Evolutionary conservation across 2,797 vertebrate genomes (phyloP).

Genomic region (Sphenopsis melanotis): DNA sequence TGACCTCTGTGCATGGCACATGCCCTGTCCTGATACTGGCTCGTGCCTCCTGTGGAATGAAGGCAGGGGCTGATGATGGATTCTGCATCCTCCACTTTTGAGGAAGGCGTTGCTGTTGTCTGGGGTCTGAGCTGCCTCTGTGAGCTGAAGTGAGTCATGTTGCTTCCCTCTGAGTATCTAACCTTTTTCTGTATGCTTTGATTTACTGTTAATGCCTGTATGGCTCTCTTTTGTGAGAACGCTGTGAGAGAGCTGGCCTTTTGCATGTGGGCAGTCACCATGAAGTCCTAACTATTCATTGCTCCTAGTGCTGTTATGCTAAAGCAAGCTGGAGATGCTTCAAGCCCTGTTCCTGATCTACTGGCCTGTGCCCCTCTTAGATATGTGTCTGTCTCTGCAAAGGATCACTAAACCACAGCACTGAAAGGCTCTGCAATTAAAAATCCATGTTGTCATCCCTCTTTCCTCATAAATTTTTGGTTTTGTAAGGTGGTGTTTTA

Average conservation of each 20-base stretch:
- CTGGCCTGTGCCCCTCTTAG: neutral
- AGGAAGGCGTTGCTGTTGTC: neutral
- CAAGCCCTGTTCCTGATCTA: neutral
- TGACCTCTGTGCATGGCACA: neutral
- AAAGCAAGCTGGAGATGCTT: neutral
- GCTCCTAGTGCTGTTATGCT: neutral
- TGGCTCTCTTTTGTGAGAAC: neutral
- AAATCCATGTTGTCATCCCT: neutral
- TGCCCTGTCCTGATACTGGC: neutral
- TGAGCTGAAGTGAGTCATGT: neutral
- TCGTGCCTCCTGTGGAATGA: neutral
- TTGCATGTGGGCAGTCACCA: neutral
- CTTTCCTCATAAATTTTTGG: neutral
- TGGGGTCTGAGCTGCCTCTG: neutral
- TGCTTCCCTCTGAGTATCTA: neutral
- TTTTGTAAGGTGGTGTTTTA: neutral
- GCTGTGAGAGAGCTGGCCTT: neutral
- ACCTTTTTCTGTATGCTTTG: neutral
- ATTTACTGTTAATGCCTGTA: neutral
- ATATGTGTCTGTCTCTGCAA: neutral
- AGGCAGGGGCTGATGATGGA: neutral
- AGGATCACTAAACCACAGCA: neutral
- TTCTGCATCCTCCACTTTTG: neutral
- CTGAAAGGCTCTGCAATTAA: neutral
- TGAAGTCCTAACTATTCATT: neutral